Base-by-base conservation (phyloP, 1,140 invertebrate species). In the Drosophila pruinosa region DNA sequence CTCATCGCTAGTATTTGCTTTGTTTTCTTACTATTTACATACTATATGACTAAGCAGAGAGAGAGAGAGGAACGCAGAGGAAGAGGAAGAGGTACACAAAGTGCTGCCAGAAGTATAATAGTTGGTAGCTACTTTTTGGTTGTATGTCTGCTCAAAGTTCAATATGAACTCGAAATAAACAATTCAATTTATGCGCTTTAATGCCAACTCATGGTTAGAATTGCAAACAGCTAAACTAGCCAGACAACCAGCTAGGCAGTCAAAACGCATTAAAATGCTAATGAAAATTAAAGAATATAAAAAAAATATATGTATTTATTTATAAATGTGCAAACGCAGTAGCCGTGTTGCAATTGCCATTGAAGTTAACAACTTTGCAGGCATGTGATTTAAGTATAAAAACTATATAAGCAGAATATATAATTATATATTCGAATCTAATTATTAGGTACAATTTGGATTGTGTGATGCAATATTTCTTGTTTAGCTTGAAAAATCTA, bases 121-220 rank as follows among this genome's bases (percentile, higher is more conserved):
- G 45, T 53, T 68, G 59, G 34, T 43, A 54, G 59, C 41, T 69
- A 26, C 2, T 56, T 63, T 17, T 65, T 52, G 12, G 6, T 47
- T 47, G 28, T 19, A 28, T n/a, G 47, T 47, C 67, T 57, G 68
- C 61, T 56, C 68, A 71, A 71, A 71, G 68, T 71, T 52, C 68
- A 71, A 41, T 48, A 21, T 19, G 15, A 38, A 43, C 17, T 31
- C 3, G 26, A 26, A 41, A 28, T 39, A 56, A 22, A 59, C 36
- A 62, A 41, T 67, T 21, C 43, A 57, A 38, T 47, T 36, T 17
- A 31, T 28, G 17, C 21, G 36, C 17, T 50, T 57, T 52, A 71
- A 64, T 80, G 80, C 63, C 80, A 48, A 85, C 75, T 83, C 80
- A 83, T 59, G 76, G 68, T 45, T 67, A 65, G 38, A 48, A 75